Conservation (phyloP, 2,888 invertebrate genomes). For the Calameuta filiformis region DNA sequence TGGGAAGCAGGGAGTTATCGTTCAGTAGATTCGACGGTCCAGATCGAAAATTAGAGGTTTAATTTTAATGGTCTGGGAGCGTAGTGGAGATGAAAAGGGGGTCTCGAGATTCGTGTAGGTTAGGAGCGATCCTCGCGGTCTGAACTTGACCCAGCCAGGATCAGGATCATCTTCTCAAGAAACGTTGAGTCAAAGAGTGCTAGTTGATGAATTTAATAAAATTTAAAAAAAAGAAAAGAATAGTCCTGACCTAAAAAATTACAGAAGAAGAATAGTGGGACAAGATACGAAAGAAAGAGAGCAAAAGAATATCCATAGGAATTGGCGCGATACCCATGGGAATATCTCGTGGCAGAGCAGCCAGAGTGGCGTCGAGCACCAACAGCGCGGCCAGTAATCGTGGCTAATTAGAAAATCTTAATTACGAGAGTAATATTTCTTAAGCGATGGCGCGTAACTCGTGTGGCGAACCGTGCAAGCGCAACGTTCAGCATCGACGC, state of each 20-base stretch:
- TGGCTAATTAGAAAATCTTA: background rate
- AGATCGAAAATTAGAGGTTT: conserved; percentile 28
- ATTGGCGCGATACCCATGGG: background rate
- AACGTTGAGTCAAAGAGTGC: background rate
- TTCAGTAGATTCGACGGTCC: background rate
- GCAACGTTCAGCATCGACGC: background rate
- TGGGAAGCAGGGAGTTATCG: background rate
- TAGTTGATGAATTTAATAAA: background rate
- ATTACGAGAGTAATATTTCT: background rate
- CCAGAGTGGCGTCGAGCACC: background rate
- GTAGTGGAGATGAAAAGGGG: background rate
- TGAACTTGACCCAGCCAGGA: background rate
- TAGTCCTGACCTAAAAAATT: too few species aligned
- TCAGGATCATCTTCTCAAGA: background rate
- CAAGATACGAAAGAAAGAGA: background rate
- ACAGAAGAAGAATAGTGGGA: too few species aligned
- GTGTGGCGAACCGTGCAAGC: background rate
- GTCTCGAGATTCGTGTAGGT: background rate
- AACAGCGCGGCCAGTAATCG: background rate
- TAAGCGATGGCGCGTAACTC: background rate
- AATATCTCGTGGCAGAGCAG: background rate
- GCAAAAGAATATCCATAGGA: background rate
- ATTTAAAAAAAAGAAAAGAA: background rate
- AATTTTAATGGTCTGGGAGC: conserved; percentile 29
- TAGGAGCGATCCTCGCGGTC: background rate